phyloP scores from a whole-genome alignment of 2,888 invertebrate genomes.

The Axea sp. region DNA sequence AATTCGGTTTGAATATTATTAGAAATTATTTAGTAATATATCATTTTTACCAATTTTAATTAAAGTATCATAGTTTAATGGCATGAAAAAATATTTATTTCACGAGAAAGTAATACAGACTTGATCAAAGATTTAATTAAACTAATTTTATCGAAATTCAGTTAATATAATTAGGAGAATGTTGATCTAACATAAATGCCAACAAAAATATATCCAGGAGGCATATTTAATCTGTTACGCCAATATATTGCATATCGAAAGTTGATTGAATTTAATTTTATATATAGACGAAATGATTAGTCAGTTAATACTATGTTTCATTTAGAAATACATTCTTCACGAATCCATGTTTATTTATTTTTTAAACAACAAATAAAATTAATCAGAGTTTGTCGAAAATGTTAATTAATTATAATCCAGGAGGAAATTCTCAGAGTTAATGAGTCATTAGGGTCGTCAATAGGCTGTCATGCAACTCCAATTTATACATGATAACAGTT shows the following conservation, averaged over 20 bases:
- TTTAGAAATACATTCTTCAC: too few relatives aligned
- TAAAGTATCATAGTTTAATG: slow-evolving; percentile 3
- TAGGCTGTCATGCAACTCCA: too few relatives aligned
- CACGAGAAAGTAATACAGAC: slow-evolving; percentile 4
- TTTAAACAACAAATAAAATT: too few relatives aligned
- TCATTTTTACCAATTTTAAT: too few relatives aligned
- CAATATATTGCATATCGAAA: slow-evolving; percentile 19
- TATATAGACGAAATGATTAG: slow-evolving; percentile 17
- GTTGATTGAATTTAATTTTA: slow-evolving; percentile 28
- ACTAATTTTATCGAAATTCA: slow-evolving; percentile 33
- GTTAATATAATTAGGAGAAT: slow-evolving; percentile 14
- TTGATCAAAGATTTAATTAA: slow-evolving; percentile 14
- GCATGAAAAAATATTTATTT: slow-evolving; percentile 16
- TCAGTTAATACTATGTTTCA: not conserved
- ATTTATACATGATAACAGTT: too few relatives aligned
- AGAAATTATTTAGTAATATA: too few relatives aligned
- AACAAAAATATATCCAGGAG: slow-evolving; percentile 8
- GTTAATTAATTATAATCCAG: too few relatives aligned
- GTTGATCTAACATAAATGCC: slow-evolving; percentile 26
- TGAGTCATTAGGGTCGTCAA: too few relatives aligned
- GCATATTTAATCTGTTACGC: slow-evolving; percentile 30
- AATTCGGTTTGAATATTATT: too few relatives aligned
- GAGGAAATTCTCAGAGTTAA: too few relatives aligned
- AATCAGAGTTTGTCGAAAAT: too few relatives aligned
- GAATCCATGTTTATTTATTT: too few relatives aligned